Evolutionary conservation across 1,140 invertebrate genomes (phyloP), one percentile per base, ranked within the genome.

Genomic region (Drosophila auraria): DNA sequence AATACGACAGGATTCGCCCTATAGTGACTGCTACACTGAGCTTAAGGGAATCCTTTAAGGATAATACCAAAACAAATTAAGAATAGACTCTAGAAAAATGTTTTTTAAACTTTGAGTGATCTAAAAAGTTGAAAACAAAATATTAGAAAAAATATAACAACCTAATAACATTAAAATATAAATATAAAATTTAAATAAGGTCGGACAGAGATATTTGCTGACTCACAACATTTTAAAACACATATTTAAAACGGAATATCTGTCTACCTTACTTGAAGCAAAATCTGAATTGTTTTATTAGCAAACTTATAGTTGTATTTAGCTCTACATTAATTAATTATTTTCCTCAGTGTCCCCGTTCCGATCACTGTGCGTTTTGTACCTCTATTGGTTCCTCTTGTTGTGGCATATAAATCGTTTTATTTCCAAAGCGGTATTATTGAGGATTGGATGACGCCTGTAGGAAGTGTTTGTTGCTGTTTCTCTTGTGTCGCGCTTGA

Each of bases 351-450:
- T 36, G 23, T 49, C 15, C 8, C 8, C 4, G 5, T 17, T 51
- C 23, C 15, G 62, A 68, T 36, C 15, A 36, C 27, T 45, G 38
- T 17, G 17, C 63, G n/a, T 9, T 54, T 12, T 36, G 20, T 40
- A 58, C 45, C 33, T 49, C 30, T 36, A 72, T 36, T 73, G 63
- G 60, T 68, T 71, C 30, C 42, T 45, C 65, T 69, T 82, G 62
- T 47, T 69, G 79, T 76, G 86, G 75, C 87, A 83, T 82, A 92
- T 92, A 92, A 92, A 92, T 92, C 90, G 90, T 87, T 92, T 92
- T 92, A 86, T 91, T 90, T 90, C 45, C 40, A 64, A 74, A 61
- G 51, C 78, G 86, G 78, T 63, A 81, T 87, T 87, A 86, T 90
- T 90, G 86, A 83, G 78, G 82, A 90, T 90, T 90, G 86, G 82